Evolutionary conservation across 2,113 vertebrate genomes (phyloP), one percentile per base, ranked within the genome.

Genomic region (Labrus mixtus): DNA sequence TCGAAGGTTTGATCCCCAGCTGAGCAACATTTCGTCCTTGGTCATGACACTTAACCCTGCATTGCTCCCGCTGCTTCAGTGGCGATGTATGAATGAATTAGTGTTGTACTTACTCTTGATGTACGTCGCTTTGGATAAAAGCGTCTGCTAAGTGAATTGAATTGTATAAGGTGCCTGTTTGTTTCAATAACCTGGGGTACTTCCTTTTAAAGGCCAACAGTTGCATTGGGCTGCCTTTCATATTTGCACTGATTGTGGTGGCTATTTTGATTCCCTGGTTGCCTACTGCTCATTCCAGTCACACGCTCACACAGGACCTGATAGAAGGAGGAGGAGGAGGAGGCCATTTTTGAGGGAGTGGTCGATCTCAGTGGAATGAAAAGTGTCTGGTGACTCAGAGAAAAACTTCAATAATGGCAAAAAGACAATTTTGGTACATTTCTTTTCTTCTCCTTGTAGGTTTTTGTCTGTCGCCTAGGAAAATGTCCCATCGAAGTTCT

Each of bases 201-300:
- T 82, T 84, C 91, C 91, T 81, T 80, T 82, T 69, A 86, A 93
- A 93, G 92, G 92, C 91, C 91, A 82, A 85, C 78, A 81, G 63
- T 57, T 56, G 64, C 73, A 72, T 76, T 73, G 33, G 63, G 73
- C 87, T 91, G 81, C 85, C 90, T 92, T 91, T 92, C 90, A 89
- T 88, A 92, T 90, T 90, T 86, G 73, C 83, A 41, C 89, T 90
- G 91, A 95, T 93, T 91, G 89, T 85, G 80, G 70, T 82, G 89
- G 88, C 92, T 94, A 91, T 94, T 95, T 95, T 93, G 88, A 91
- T 90, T 93, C 86, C 67, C 71, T 19, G 29, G 81, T 68, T 57
- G 85, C 87, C 60, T 9, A 39, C 80, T 91, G 84, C 76, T 90
- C 81, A 88, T 85, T 88, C 86, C 54, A 59, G 72, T 88, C 86